phyloP scores from a whole-genome alignment of 2,113 vertebrate genomes.

The Gymnocephalus cernua region DNA sequence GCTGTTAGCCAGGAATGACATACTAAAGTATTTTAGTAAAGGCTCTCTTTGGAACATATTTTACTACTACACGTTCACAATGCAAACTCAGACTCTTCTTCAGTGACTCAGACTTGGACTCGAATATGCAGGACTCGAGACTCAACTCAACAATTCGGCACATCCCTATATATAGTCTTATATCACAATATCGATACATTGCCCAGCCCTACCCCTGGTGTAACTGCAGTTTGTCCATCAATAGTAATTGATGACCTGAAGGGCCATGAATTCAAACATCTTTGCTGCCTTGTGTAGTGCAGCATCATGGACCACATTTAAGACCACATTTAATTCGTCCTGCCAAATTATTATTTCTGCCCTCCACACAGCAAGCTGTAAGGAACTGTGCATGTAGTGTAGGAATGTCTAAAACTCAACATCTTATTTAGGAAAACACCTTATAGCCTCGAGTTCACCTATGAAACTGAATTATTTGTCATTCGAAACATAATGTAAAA shows the following conservation, averaged over 20 bases:
- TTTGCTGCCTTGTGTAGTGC: slow-evolving; percentile 26
- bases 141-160: too few species aligned
- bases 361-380: slow-evolving; percentile 47
- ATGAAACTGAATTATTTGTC: neutral
- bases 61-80: too few species aligned
- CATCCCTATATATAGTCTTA: too few species aligned
- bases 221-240: slow-evolving; percentile 64
- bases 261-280: slow-evolving; percentile 59
- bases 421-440: neutral
- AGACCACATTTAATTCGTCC: slow-evolving; percentile 30
- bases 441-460: neutral
- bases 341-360: slow-evolving; percentile 27
- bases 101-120: too few species aligned
- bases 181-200: too few species aligned
- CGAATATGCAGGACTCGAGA: too few species aligned
- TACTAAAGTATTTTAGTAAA: too few species aligned
- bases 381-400: neutral
- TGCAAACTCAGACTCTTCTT: too few species aligned
- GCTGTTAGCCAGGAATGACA: too few species aligned
- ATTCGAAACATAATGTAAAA: neutral
- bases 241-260: slow-evolving; percentile 70
- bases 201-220: neutral
- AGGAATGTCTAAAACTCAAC: neutral
- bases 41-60: too few species aligned
- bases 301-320: slow-evolving; percentile 32